These are phyloP conservation scores for Spheniscus humboldti DNA, from an alignment of 2,797 vertebrate genomes.

Conservation along the genomic window DNA sequence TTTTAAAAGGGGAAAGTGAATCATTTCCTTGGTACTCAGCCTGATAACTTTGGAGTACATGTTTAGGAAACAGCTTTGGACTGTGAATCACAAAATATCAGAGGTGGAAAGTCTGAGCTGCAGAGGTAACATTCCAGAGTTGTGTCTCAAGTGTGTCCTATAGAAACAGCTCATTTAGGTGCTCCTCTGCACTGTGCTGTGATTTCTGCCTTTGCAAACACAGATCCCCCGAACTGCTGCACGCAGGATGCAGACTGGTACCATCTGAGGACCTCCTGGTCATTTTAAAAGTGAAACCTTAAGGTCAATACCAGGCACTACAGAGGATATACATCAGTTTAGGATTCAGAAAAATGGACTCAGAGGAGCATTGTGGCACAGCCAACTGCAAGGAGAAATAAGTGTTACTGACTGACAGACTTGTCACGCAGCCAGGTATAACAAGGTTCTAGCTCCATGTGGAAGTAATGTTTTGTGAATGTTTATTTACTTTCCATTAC, in stretches of 20 bases:
- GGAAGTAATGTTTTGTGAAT: conserved; percentile 31
- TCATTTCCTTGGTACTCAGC: conserved; percentile 35
- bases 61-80: conserved; percentile 11
- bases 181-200: background rate
- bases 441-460: background rate
- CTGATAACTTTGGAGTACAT: background rate
- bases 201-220: background rate
- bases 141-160: background rate
- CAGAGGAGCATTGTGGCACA: background rate
- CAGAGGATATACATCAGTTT: background rate
- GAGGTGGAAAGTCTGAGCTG: background rate
- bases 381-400: background rate
- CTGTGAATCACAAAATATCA: background rate
- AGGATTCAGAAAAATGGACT: background rate
- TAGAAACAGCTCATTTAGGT: background rate
- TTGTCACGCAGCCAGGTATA: conserved; percentile 38
- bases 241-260: background rate
- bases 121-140: background rate
- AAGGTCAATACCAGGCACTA: background rate
- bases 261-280: background rate
- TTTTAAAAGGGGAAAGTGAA: conserved; percentile 16
- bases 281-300: background rate
- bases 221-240: background rate
- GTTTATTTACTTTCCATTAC: conserved; percentile 45
- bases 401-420: conserved; percentile 32